Evolutionary conservation across 2,797 vertebrate genomes (phyloP).

Genomic region (Discoglossus pictus): DNA sequence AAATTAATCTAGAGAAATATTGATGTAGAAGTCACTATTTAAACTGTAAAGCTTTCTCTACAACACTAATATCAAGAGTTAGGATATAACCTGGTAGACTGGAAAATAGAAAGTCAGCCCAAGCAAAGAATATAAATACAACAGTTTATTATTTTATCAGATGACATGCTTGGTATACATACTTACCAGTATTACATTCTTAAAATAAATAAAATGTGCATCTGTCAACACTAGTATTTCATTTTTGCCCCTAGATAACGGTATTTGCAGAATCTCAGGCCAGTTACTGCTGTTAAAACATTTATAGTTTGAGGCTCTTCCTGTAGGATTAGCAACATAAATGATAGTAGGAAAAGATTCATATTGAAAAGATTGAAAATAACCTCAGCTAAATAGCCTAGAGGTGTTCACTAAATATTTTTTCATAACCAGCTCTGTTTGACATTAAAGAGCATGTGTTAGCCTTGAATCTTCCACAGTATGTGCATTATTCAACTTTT

Average conservation of each 20-base stretch:
- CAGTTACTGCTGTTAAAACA: slow-evolving; percentile 29
- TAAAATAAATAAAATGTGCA: neutral
- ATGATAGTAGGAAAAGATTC: neutral
- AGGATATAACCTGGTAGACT: no score
- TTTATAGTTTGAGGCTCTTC: slow-evolving; percentile 24
- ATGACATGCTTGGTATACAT: neutral
- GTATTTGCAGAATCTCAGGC: slow-evolving; percentile 14
- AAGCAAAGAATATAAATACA: no score
- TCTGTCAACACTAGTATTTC: slow-evolving; percentile 9
- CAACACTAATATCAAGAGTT: no score
- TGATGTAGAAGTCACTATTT: no score
- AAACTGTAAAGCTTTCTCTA: no score
- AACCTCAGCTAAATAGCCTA: slow-evolving; percentile 28
- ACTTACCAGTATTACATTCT: neutral
- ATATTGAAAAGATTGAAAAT: slow-evolving; percentile 20
- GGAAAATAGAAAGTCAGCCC: no score
- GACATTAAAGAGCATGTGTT: slow-evolving; percentile 36
- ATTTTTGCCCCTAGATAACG: neutral
- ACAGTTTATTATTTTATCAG: slow-evolving; percentile 16
- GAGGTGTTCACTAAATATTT: slow-evolving; percentile 37
- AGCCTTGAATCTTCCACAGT: slow-evolving; percentile 27
- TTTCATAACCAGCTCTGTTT: slow-evolving; percentile 41
- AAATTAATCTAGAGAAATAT: no score
- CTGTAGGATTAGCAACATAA: slow-evolving; percentile 20
- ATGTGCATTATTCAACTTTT: slow-evolving; percentile 9